Conservation (phyloP, 2,797 vertebrate species). For the Gila robusta region DNA sequence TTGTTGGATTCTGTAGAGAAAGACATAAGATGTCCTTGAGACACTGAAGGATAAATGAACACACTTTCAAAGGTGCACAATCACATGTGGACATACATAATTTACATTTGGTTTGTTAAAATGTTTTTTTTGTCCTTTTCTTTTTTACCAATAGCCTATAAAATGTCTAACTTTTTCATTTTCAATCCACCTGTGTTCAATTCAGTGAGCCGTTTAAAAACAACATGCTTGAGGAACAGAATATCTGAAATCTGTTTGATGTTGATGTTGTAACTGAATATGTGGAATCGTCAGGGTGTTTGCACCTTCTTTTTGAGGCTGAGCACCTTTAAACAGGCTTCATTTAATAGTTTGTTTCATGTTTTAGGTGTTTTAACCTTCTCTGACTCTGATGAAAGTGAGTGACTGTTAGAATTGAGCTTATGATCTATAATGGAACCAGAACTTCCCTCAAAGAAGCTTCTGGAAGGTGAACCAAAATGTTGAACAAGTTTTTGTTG, state of each 20-base stretch:
- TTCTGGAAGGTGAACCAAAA: not conserved
- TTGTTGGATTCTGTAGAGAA: conserved; percentile 6
- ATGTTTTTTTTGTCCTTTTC: not conserved
- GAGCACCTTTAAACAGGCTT: not conserved
- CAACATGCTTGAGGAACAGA: conserved; percentile 20
- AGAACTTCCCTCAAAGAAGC: not conserved
- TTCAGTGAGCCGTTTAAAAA: conserved; percentile 10
- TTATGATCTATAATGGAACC: not conserved
- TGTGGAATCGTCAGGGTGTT: not conserved
- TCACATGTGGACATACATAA: not conserved
- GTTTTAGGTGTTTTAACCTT: conserved; percentile 22
- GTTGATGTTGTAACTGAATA: conserved; percentile 8
- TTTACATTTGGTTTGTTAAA: not conserved
- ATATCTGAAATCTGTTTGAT: conserved; percentile 16
- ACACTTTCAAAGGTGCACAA: not conserved
- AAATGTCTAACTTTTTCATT: not conserved
- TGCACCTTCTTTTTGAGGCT: conserved; percentile 21
- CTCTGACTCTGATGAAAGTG: not conserved
- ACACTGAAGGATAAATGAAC: not conserved
- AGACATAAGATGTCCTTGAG: not conserved
- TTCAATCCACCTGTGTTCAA: not conserved
- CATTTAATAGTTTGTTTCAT: conserved; percentile 25
- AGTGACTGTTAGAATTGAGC: not conserved
- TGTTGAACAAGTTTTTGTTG: not conserved
- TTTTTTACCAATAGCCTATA: not conserved